These are phyloP conservation scores for Callinectes sapidus DNA, from an alignment of 2,888 invertebrate species.

Conservation along the genomic window DNA sequence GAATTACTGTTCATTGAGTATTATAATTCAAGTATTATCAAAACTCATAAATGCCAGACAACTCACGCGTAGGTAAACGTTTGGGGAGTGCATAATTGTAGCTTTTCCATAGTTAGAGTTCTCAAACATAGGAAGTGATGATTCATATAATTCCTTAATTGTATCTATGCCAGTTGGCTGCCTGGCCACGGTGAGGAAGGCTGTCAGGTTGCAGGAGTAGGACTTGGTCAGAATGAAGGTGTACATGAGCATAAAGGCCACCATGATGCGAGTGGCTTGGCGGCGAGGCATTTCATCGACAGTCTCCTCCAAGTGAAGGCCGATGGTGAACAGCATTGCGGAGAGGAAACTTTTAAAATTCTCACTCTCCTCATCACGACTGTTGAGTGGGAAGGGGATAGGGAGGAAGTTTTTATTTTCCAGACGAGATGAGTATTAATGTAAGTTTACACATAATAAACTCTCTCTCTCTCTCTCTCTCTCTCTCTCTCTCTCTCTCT, in stretches of 20 bases:
- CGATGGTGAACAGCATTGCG: not conserved
- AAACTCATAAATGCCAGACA: not conserved
- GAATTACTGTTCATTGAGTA: not conserved
- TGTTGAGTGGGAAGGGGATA: not conserved
- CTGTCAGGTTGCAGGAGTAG: slow-evolving; percentile 73
- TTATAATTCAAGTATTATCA: not conserved
- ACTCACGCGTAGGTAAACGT: not conserved
- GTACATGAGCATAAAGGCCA: slow-evolving; percentile 55
- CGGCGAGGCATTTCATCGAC: not conserved
- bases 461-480: too few relatives aligned
- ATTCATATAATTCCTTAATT: slow-evolving; percentile 59
- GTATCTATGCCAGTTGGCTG: slow-evolving; percentile 67
- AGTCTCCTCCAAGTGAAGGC: slow-evolving; percentile 12
- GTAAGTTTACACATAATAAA: too few relatives aligned
- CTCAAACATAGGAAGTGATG: slow-evolving; percentile 36
- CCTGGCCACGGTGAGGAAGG: slow-evolving; percentile 73
- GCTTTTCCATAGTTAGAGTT: slow-evolving; percentile 2
- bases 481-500: too few relatives aligned
- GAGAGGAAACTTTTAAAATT: not conserved
- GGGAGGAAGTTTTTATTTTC: not conserved
- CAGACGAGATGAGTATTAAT: too few relatives aligned
- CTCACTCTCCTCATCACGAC: not conserved
- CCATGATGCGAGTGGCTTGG: slow-evolving; percentile 39
- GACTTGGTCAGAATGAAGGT: slow-evolving; percentile 62
- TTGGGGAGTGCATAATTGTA: not conserved